A percentile compares a stretch with the other conserved stretches of the same genome.
Conservation (phyloP, 2,113 vertebrate species). For the Mesocricetus auratus region DNA sequence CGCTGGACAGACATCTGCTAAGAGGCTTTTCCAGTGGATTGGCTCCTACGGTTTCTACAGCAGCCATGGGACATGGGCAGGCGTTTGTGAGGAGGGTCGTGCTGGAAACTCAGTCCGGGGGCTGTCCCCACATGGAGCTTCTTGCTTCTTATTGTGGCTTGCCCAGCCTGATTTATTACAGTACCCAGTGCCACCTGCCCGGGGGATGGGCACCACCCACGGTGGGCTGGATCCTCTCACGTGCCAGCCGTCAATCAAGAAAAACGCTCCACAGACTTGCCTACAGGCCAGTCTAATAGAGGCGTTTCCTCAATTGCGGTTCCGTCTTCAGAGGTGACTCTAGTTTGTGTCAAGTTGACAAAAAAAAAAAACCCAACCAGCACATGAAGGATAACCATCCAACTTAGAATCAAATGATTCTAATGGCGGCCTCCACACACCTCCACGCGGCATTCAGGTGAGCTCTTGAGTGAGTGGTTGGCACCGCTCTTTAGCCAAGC, state of each 20-base stretch:
- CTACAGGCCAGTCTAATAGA: not conserved
- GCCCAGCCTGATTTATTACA: not conserved
- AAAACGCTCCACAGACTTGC: not conserved
- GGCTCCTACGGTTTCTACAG: fast-evolving
- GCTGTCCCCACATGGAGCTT: too few relatives aligned
- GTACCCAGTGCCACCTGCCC: not conserved
- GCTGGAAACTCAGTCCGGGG: not conserved
- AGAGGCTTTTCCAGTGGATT: not conserved
- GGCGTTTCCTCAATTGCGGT: not conserved
- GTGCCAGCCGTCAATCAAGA: not conserved
- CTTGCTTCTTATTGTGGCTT: too few relatives aligned
- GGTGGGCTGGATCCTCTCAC: not conserved
- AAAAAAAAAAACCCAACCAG: not conserved
- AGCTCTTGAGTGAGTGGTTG: not conserved
- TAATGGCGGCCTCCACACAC: fast-evolving
- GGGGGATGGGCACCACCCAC: not conserved
- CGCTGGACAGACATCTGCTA: fast-evolving
- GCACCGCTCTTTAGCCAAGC: not conserved
- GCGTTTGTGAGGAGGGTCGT: too few relatives aligned
- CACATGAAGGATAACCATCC: fast-evolving
- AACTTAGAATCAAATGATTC: fast-evolving
- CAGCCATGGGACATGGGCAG: too few relatives aligned
- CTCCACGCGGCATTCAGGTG: fast-evolving
- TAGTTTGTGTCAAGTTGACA: not conserved
- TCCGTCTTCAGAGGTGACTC: not conserved